Base-by-base conservation (phyloP, 2,113 vertebrate species). In the Vulpes vulpes region DNA sequence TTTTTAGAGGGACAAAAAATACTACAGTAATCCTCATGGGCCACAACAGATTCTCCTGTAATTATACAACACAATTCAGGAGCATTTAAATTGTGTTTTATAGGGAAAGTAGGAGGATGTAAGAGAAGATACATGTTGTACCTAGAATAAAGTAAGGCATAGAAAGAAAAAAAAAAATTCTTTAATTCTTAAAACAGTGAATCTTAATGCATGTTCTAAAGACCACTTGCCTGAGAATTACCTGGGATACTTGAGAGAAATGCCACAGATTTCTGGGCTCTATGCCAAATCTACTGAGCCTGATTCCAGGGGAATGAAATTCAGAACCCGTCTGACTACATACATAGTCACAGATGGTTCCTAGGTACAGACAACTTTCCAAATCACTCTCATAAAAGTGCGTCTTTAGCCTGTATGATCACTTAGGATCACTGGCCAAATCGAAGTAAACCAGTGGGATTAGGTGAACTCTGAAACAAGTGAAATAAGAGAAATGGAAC, bases 181-280 rank as follows among this genome's bases (percentile, higher is more conserved):
- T 94, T 78, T 71, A 94, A 73, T 38, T 87, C 35, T 69, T 94
- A 67, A 82, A 67, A 79, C n/a, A 91, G 32, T 17, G 62, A 86
- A 93, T 95, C 65, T 65, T 59, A 85, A 30, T 76, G 57, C 38
- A 74, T 25, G 55, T 79, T 92, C 43, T 89, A 60, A 96, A 76
- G 53, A 92, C 35, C 7, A 22, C n/a, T 78, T 94, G 78, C 30
- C 95, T 90, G 30, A 92, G 57, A 96, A 92, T 94, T 86, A 90
- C 69, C 84, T 97, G 91, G 38, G 87, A 88, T 90, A 55, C 59
- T 64, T 93, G 51, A 67, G 91, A 94, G 84, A 94, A 97, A 82
- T 92, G 59, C 71, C 62, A 11, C 38, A 32, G 64, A 65, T 91
- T 84, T 86, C 89, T 92, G 80, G 94, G 79, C 79, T 87, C 43